Conservation (phyloP, 2,888 invertebrate genomes). For the Fragum sueziense region DNA sequence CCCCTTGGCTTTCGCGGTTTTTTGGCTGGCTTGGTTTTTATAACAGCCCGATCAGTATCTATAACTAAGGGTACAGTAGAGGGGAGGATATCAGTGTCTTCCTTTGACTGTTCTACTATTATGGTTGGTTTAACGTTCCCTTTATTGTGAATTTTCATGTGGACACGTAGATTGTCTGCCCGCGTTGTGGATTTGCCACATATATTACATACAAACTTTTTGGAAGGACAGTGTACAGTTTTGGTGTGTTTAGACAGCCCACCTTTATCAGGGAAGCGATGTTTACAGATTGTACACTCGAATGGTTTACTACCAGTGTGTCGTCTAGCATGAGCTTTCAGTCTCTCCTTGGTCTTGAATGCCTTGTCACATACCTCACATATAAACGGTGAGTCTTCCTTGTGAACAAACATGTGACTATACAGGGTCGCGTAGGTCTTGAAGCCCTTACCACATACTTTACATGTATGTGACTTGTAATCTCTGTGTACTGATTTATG, state of each 20-base stretch:
- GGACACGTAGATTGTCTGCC: constrained; percentile 77
- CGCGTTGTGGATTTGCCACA: constrained; percentile 76
- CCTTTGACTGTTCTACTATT: constrained; percentile 8
- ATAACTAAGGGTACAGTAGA: constrained; percentile 39
- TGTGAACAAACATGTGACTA: constrained; percentile 75
- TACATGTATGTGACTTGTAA: constrained; percentile 70
- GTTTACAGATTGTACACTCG: constrained; percentile 72
- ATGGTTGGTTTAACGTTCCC: constrained; percentile 26
- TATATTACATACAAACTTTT: constrained; percentile 74
- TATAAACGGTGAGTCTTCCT: constrained; percentile 67
- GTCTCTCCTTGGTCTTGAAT: constrained; percentile 77
- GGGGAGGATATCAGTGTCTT: constrained; percentile 23
- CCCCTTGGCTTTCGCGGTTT: constrained; percentile 9
- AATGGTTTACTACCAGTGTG: constrained; percentile 72
- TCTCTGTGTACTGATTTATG: constrained; percentile 74
- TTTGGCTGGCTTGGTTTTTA: neutral
- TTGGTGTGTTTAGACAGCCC: constrained; percentile 77
- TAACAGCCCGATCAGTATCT: neutral
- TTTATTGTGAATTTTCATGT: constrained; percentile 71
- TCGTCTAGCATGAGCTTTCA: constrained; percentile 75
- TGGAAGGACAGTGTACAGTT: constrained; percentile 74
- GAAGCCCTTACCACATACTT: constrained; percentile 75
- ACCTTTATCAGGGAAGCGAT: constrained; percentile 78
- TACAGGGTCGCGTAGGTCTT: constrained; percentile 78
- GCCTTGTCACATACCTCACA: constrained; percentile 74